These are phyloP conservation scores for Talpa occidentalis DNA, from an alignment of 2,113 vertebrate species.

Conservation along the genomic window DNA sequence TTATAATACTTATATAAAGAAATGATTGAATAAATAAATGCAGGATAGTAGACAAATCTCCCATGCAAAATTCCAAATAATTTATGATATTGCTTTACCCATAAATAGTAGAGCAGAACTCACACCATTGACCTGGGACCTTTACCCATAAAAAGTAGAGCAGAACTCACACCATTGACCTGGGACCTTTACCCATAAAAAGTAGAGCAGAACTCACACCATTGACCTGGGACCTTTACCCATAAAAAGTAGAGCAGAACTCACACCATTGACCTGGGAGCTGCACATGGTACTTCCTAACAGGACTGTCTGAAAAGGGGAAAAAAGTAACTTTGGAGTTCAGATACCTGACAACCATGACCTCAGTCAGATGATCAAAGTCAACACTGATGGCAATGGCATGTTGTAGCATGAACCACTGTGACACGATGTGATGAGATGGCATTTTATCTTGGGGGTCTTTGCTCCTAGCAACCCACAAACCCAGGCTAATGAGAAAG, in stretches of 20 bases:
- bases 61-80: not conserved
- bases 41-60: not conserved
- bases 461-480: not conserved
- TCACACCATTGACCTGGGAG: not conserved
- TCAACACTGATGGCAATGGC: not conserved
- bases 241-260: not conserved
- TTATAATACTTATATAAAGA: not conserved
- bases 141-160: too few species aligned
- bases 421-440: not conserved
- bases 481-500: not conserved
- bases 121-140: not conserved
- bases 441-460: not conserved
- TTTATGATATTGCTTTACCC: too few species aligned
- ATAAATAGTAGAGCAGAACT: not conserved
- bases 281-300: not conserved
- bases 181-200: too few species aligned
- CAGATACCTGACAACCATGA: not conserved
- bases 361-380: not conserved
- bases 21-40: not conserved
- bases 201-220: not conserved
- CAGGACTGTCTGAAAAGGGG: not conserved
- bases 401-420: not conserved
- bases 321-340: not conserved
- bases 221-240: not conserved
- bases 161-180: not conserved